Evolutionary conservation across 2,797 vertebrate genomes (phyloP), one percentile per base, ranked within the genome.

Genomic region (Pipistrellus nathusii): DNA sequence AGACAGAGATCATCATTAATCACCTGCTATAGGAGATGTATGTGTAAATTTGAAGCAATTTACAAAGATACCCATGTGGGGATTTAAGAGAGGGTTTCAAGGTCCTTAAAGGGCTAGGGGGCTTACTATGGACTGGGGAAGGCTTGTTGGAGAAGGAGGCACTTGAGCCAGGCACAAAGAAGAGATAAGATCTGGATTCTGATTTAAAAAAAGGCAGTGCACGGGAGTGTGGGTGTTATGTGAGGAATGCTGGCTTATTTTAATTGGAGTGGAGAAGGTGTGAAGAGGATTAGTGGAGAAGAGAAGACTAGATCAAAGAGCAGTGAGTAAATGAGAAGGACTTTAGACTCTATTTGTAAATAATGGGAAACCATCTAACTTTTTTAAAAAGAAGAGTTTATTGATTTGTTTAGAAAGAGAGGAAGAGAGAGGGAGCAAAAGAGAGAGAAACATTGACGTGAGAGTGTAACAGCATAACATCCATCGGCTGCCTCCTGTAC

Each of bases 241-340:
- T 44, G 75, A 72, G 38, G 76, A 93, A 84, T 53, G 46, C 21
- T 84, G 76, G n/a, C 9, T 95, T 86, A 78, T 87, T 94, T 85
- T 91, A 30, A 81, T 38, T 57, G 48, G 81, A 18, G n/a, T 68
- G 30, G 46, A 95, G 38, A 57, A 88, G 17, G n/a, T 92, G 7
- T 90, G 88, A 85, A 76, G 38, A 88, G 59, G 64, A 87, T 38
- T 68, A 57, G 55, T 41, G 30, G 51, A 76, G 38, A 72, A 92
- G 85, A 90, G 30, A 46, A 64, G 80, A 72, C 48, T 81, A 53
- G 51, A 90, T 85, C 92, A 80, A 90, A 55, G 48, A 13, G 30
- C 46, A 35, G 30, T 35, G 32, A 85, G 59, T 13, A n/a, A 57
- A 81, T 77, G 53, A 71, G 62, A 90, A 88, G 7, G 27, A 77